Conservation (phyloP, 2,888 invertebrate genomes). For the Atethmia centrago region DNA sequence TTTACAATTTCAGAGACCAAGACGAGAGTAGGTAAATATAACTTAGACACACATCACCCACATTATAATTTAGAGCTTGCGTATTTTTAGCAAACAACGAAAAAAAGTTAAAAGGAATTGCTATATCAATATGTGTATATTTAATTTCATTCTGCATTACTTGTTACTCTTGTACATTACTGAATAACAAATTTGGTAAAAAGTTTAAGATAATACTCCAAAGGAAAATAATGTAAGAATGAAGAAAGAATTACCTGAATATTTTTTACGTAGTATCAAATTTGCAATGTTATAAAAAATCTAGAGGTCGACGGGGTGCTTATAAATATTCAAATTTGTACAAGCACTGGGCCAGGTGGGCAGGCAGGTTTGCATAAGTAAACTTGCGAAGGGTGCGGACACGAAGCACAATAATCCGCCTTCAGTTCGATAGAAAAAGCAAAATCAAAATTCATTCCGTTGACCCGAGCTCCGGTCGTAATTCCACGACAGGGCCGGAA, state of each 20-base stretch:
- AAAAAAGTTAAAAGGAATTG: slow-evolving; percentile 32
- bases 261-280: slow-evolving; percentile 71
- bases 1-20: neutral
- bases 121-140: slow-evolving; percentile 23
- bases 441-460: slow-evolving; percentile 88
- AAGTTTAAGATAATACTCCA: slow-evolving; percentile 54
- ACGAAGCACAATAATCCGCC: slow-evolving; percentile 78
- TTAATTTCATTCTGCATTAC: slow-evolving; percentile 53
- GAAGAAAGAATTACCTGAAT: slow-evolving; percentile 60
- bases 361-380: slow-evolving; percentile 80
- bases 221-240: slow-evolving; percentile 69
- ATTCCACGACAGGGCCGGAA: slow-evolving; percentile 82
- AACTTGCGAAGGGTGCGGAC: slow-evolving; percentile 72
- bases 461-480: slow-evolving; percentile 82
- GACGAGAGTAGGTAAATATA: slow-evolving; percentile 15
- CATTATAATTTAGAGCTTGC: slow-evolving; percentile 8
- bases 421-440: slow-evolving; percentile 82
- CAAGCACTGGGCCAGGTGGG: slow-evolving; percentile 73
- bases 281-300: slow-evolving; percentile 76
- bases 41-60: neutral
- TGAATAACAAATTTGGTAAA: slow-evolving; percentile 66
- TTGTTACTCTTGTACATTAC: too few species aligned
- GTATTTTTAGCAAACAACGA: slow-evolving; percentile 25
- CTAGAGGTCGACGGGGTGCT: slow-evolving; percentile 69
- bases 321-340: slow-evolving; percentile 82